phyloP scores from a whole-genome alignment of 1,140 invertebrate species.

The Pseudomyrmex flavicornis region DNA sequence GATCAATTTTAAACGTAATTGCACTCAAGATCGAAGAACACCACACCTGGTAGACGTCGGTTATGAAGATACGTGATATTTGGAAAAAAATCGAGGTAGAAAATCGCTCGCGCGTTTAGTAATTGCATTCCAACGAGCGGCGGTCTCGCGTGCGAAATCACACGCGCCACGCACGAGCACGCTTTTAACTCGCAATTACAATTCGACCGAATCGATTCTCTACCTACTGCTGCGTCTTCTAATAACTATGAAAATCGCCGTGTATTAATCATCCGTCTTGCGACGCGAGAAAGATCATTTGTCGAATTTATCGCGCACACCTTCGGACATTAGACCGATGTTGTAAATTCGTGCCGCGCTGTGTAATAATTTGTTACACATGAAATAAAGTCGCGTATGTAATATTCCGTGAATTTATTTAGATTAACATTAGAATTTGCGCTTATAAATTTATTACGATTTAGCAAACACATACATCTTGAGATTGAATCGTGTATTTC shows the following conservation, averaged over 20 bases:
- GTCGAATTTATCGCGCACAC: background rate
- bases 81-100: conserved; percentile 46
- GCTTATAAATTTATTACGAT: no score
- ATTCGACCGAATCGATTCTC: background rate
- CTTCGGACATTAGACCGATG: background rate
- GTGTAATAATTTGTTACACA: background rate
- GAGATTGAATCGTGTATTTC: background rate
- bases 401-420: background rate
- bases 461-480: background rate
- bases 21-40: background rate
- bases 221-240: background rate
- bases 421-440: background rate
- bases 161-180: background rate
- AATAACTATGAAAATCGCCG: conserved; percentile 42
- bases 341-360: background rate
- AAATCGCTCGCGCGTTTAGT: conserved; percentile 67
- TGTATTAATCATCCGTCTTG: conserved; percentile 1
- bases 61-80: conserved; percentile 29
- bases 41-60: conserved; percentile 15
- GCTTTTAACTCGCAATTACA: conserved; percentile 43
- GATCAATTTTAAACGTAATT: conserved; percentile 44
- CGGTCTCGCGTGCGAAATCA: conserved; percentile 6
- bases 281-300: background rate
- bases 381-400: background rate
- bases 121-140: conserved; percentile 17